Evolutionary conservation across 2,113 vertebrate genomes (phyloP), one percentile per base, ranked within the genome.

Genomic region (Rhinolophus sinicus): DNA sequence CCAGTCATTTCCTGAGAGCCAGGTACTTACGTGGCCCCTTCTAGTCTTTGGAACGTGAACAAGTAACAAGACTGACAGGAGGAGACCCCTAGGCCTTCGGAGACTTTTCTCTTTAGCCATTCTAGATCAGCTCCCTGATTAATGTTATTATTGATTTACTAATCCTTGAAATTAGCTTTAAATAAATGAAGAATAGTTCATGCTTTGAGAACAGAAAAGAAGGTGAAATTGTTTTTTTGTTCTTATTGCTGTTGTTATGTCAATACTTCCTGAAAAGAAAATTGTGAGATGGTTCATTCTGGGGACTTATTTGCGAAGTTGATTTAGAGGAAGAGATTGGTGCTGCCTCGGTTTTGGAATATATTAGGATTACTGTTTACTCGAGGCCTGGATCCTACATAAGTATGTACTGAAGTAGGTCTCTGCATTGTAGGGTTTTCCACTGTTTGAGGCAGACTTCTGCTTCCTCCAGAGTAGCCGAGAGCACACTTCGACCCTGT

Each of bases 231-330:
- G 2, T 52, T 64, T 91, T 33, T 78, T 70, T 64, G 54, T 18
- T 56, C 13, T 18, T 56, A 4, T 18, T 21, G 54, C 19, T 18
- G 16, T 56, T 65, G 7, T 38, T 78, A 10, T 21, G 8, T 77
- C 28, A 47, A 47, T 56, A 44, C 56, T 64, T 95, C 58, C n/a
- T 69, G 50, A 70, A 73, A 92, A 95, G 90, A 72, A 75, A 78
- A n/a, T 11, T 40, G 19, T 5, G 15, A 18, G 33, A 10, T 12
- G 50, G 50, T 50, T n/a, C 35, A 33, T 90, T 54, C 67, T 47
- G n/a, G 80, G 50, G 26, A 5, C 33, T 82, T 56, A 33, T 67
- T 58, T 38, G 33, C 30, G 14, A 54, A 35, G 50, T n/a, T 73
- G 26, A 28, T 54, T 81, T 52, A 33, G 56, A 89, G 35, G 50